Percentiles rank a stretch among this genome's conserved stretches.
Evolutionary conservation across 2,888 invertebrate genomes (phyloP).

Genomic region (Polydrusus cervinus): DNA sequence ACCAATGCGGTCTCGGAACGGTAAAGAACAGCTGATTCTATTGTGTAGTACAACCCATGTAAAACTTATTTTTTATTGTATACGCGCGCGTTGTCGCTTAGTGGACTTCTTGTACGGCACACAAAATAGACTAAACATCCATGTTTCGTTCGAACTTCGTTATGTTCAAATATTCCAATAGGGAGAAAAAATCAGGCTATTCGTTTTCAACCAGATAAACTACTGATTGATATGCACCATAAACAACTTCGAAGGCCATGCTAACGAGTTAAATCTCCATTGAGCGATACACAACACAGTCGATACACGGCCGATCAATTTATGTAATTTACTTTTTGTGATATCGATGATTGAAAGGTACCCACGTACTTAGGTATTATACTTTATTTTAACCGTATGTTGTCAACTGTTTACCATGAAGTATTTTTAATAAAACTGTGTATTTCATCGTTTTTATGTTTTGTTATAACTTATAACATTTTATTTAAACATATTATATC

Average conservation of each 20-base stretch:
- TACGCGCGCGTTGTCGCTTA: slow-evolving; percentile 28
- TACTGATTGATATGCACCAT: slow-evolving; percentile 44
- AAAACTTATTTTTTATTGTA: slow-evolving; percentile 37
- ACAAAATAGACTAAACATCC: slow-evolving; percentile 2
- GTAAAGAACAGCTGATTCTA: slow-evolving; percentile 48
- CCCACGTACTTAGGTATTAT: not conserved
- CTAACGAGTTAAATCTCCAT: slow-evolving; percentile 27
- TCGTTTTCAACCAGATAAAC: slow-evolving; percentile 37
- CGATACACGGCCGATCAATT: slow-evolving; percentile 2
- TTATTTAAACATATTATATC: slow-evolving; percentile 19
- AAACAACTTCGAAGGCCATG: slow-evolving; percentile 47
- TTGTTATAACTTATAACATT: slow-evolving; percentile 8
- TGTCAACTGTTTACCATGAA: slow-evolving; percentile 6
- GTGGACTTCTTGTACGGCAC: slow-evolving; percentile 20
- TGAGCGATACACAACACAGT: slow-evolving; percentile 7
- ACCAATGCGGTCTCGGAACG: slow-evolving; percentile 27
- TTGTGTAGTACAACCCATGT: slow-evolving; percentile 27
- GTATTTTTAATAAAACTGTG: not conserved
- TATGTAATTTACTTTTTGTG: slow-evolving; percentile 2
- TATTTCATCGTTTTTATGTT: slow-evolving; percentile 5
- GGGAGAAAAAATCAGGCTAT: slow-evolving; percentile 15
- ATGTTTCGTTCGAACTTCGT: not conserved
- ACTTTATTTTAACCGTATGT: not conserved
- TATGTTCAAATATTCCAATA: not conserved
- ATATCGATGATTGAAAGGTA: slow-evolving; percentile 11